phyloP scores from a whole-genome alignment of 2,797 vertebrate species.

The Philypnodon macrostomus region DNA sequence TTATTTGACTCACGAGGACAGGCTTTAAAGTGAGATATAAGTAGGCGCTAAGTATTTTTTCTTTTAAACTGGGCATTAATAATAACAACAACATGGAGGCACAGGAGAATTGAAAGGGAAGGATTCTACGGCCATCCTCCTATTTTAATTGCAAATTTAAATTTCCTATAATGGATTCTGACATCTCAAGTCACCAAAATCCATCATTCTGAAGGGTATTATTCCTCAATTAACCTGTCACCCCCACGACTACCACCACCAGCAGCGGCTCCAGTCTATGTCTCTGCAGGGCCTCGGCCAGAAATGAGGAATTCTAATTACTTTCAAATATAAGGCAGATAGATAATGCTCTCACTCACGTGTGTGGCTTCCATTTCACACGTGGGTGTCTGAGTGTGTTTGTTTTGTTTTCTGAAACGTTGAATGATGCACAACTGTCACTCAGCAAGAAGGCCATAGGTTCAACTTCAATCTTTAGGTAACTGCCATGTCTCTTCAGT shows the following conservation, averaged over 20 bases:
- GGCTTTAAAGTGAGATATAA: slow-evolving; percentile 7
- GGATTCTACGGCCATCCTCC: slow-evolving; percentile 71
- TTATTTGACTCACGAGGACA: slow-evolving; percentile 13
- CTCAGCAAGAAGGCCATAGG: too few species aligned
- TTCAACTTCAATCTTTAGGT: too few species aligned
- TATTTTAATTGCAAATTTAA: slow-evolving; percentile 84
- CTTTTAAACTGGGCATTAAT: too few species aligned
- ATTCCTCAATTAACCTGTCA: slow-evolving; percentile 86
- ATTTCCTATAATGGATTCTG: slow-evolving; percentile 83
- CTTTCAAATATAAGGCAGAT: slow-evolving; percentile 78
- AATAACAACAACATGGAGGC: slow-evolving; percentile 69
- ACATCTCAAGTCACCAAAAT: slow-evolving; percentile 86
- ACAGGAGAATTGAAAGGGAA: slow-evolving; percentile 72
- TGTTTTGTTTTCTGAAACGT: slow-evolving; percentile 36
- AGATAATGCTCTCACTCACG: slow-evolving; percentile 69
- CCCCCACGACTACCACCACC: slow-evolving; percentile 56
- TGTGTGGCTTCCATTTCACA: too few species aligned
- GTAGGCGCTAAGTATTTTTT: too few species aligned
- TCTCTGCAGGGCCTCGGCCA: slow-evolving; percentile 72
- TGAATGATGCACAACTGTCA: neutral
- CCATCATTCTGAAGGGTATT: slow-evolving; percentile 85
- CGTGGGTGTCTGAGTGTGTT: too few species aligned
- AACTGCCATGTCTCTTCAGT: too few species aligned
- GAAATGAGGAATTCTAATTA: slow-evolving; percentile 83
- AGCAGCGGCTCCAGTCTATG: slow-evolving; percentile 51